Evolutionary conservation across 2,113 vertebrate genomes (phyloP).

Genomic region (Xiphophorus maculatus): DNA sequence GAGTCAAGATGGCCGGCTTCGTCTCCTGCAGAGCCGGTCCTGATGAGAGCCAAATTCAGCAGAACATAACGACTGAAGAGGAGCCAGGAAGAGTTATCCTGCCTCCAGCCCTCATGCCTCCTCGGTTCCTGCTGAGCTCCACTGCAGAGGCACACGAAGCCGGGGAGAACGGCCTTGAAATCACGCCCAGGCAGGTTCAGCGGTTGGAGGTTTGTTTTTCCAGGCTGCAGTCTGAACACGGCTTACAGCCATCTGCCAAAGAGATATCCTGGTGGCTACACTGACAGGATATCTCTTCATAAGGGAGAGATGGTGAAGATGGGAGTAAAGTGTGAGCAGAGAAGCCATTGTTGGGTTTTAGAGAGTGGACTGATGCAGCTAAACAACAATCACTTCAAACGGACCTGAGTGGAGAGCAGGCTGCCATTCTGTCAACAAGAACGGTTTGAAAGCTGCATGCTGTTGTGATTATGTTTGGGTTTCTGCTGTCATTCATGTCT

Average conservation of each 20-base stretch:
- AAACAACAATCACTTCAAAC: background rate
- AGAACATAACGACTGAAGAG: background rate
- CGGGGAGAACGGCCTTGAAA: no score
- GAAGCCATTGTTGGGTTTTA: background rate
- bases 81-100: background rate
- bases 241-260: background rate
- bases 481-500: no score
- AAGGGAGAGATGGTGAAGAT: background rate
- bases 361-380: background rate
- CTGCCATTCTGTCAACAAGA: no score
- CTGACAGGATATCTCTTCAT: background rate
- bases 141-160: no score
- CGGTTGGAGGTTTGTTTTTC: background rate
- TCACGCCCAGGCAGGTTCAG: background rate
- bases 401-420: background rate
- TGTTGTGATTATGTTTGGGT: background rate
- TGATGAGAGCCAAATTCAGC: slow-evolving; percentile 11
- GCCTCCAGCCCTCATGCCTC: background rate
- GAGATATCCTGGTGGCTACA: background rate
- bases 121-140: background rate
- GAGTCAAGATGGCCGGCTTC: slow-evolving; percentile 23
- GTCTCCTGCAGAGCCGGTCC: slow-evolving; percentile 14
- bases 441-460: background rate
- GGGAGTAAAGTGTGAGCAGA: background rate
- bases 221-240: background rate